A percentile compares a stretch with the other conserved stretches of the same genome.
Conservation (phyloP, 2,888 invertebrate genomes). For the Melinopterus prodromus region DNA sequence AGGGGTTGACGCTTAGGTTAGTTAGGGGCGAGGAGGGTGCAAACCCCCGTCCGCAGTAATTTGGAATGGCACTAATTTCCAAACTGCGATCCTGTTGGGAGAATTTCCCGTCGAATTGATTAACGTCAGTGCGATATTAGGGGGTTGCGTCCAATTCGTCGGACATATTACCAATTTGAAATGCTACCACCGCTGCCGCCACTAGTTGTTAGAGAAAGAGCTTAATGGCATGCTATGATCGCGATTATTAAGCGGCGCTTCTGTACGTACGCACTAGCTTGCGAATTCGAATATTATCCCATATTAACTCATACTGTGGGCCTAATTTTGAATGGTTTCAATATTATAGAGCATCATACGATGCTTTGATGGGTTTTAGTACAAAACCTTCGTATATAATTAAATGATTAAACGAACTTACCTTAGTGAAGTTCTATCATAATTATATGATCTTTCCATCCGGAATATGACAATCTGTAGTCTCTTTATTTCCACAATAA, state of each 20-base stretch:
- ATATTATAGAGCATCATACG: background rate
- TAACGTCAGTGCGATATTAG: conserved; percentile 24
- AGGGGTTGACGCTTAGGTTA: background rate
- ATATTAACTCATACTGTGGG: background rate
- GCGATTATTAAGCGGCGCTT: background rate
- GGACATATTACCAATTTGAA: conserved; percentile 19
- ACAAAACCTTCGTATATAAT: too few species aligned
- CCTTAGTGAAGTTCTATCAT: too few species aligned
- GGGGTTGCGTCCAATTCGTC: conserved; percentile 6
- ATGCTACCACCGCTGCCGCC: conserved; percentile 5
- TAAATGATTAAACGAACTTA: too few species aligned
- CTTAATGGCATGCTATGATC: background rate
- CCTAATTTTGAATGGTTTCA: background rate
- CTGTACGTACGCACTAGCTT: background rate
- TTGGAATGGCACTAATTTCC: conserved; percentile 22
- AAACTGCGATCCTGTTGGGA: conserved; percentile 15
- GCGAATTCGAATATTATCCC: background rate
- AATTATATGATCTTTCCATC: too few species aligned
- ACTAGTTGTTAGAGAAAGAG: background rate
- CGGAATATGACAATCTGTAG: too few species aligned
- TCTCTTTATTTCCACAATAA: too few species aligned
- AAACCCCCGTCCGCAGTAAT: conserved; percentile 11
- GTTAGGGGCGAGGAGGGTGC: conserved; percentile 6
- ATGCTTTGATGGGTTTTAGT: too few species aligned
- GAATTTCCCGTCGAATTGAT: conserved; percentile 21